These are phyloP conservation scores for Alosa sapidissima DNA, from an alignment of 2,797 vertebrate species.

Conservation along the genomic window DNA sequence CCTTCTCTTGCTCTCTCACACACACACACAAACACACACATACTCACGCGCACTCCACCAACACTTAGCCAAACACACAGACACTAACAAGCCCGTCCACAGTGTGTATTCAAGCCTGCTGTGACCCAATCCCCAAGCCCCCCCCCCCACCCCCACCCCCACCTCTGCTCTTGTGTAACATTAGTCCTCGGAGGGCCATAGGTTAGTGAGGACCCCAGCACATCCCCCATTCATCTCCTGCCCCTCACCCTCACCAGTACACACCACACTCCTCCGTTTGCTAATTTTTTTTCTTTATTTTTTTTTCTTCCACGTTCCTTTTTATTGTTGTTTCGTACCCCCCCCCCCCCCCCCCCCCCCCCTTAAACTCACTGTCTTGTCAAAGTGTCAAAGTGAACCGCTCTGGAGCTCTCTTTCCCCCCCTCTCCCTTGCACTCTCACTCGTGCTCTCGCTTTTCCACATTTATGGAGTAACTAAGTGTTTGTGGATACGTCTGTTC, in stretches of 20 bases:
- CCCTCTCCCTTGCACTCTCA: neutral
- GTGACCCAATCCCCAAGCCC: neutral
- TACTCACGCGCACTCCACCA: neutral
- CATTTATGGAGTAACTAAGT: constrained; percentile 50
- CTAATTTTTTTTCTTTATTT: neutral
- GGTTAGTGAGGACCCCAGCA: constrained; percentile 65
- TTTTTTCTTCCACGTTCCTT: neutral
- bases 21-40: neutral
- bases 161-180: neutral
- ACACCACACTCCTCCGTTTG: constrained; percentile 13
- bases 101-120: constrained; percentile 18
- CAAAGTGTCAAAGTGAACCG: neutral
- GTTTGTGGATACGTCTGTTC: constrained; percentile 56
- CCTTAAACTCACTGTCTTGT: neutral
- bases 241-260: neutral
- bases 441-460: constrained; percentile 39
- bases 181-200: constrained; percentile 57
- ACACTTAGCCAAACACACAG: neutral
- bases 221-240: constrained; percentile 48
- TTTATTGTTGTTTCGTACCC: neutral
- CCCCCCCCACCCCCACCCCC: neutral
- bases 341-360: neutral
- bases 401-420: neutral
- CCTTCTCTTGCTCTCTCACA: neutral
- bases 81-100: constrained; percentile 11